Conservation (phyloP, 2,888 invertebrate species). For the Netelia fuscicornis region DNA sequence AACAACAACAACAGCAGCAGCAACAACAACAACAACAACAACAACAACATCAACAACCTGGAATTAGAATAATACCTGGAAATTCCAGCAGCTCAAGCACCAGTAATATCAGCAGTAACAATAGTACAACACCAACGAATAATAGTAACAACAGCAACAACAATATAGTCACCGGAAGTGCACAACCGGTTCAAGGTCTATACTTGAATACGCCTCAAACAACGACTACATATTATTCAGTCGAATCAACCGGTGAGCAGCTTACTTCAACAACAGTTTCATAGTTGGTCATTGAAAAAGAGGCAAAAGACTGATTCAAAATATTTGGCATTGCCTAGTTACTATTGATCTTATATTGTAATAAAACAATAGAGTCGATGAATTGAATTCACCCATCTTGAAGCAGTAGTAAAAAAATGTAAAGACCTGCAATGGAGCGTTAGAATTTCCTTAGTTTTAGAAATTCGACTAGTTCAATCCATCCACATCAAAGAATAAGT, state of each 20-base stretch:
- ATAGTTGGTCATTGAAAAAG: no score
- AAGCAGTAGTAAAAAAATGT: no score
- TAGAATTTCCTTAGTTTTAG: no score
- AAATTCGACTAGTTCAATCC: background rate
- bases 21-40: conserved; percentile 59
- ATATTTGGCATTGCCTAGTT: no score
- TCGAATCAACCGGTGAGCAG: conserved; percentile 80
- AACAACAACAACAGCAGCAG: conserved; percentile 68
- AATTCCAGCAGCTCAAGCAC: conserved; percentile 56
- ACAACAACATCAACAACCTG: conserved; percentile 21
- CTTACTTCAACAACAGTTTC: no score
- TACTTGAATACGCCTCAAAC: conserved; percentile 80
- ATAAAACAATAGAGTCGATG: no score
- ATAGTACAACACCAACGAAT: conserved; percentile 49
- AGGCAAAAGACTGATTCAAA: no score
- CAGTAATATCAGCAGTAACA: conserved; percentile 62
- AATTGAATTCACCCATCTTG: no score
- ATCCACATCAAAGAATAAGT: background rate
- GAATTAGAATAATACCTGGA: conserved; percentile 69
- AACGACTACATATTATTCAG: conserved; percentile 80
- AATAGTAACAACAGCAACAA: conserved; percentile 72
- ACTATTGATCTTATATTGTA: no score
- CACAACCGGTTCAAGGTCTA: conserved; percentile 79
- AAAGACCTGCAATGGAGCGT: no score
- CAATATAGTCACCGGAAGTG: conserved; percentile 67